Conservation (phyloP, 2,888 invertebrate genomes). For the Acanthosepion esculentum region DNA sequence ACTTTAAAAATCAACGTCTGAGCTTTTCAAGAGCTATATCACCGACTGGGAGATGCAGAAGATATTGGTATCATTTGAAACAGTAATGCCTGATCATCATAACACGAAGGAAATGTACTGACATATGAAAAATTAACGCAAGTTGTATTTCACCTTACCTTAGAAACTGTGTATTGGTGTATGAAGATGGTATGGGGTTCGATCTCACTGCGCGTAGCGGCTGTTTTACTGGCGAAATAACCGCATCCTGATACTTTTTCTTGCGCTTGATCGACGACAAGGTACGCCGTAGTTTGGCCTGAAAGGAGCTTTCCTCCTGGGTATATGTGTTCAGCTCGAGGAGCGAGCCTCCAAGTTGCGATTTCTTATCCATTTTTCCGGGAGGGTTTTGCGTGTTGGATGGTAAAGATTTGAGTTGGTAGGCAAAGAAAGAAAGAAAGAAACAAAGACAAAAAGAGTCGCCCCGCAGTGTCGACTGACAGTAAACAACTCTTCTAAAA, state of each 20-base stretch:
- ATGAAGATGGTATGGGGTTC: slow-evolving; percentile 42
- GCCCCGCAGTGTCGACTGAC: neutral
- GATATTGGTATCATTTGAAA: too few species aligned
- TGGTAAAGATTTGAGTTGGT: neutral
- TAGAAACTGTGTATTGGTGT: slow-evolving; percentile 36
- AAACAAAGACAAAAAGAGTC: neutral
- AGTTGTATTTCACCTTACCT: neutral
- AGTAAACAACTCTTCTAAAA: neutral
- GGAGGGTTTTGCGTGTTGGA: neutral
- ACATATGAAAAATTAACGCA: neutral
- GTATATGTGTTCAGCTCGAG: slow-evolving; percentile 41
- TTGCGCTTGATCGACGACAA: slow-evolving; percentile 46
- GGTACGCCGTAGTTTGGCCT: slow-evolving; percentile 41
- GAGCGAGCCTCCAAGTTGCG: slow-evolving; percentile 44
- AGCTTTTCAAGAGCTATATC: too few species aligned
- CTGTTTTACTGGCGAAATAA: slow-evolving; percentile 37
- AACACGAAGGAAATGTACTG: too few species aligned
- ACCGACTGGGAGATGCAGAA: too few species aligned
- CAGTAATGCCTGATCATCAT: too few species aligned
- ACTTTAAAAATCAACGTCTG: too few species aligned
- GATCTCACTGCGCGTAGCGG: slow-evolving; percentile 44
- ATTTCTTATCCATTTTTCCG: slow-evolving; percentile 33
- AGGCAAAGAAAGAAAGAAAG: neutral
- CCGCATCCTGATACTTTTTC: slow-evolving; percentile 35
- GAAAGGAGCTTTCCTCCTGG: slow-evolving; percentile 42